Conservation (phyloP, 2,113 vertebrate genomes). For the Apistogramma diplotaenia region DNA sequence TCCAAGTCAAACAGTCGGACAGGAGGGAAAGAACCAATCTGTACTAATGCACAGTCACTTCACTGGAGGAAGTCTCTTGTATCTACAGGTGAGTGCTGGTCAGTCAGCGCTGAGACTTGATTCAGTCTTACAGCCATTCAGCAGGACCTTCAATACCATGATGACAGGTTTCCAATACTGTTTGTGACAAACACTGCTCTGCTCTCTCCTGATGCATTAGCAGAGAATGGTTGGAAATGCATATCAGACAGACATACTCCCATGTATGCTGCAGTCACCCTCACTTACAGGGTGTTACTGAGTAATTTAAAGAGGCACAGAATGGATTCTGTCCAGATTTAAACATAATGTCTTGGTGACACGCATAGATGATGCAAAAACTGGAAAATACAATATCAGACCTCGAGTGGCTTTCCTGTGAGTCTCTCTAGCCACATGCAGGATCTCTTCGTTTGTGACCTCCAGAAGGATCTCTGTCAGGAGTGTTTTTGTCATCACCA, state of each 20-base stretch:
- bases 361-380: slow-evolving; percentile 52
- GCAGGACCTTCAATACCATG: slow-evolving; percentile 35
- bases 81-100: slow-evolving; percentile 27
- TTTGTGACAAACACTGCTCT: slow-evolving; percentile 35
- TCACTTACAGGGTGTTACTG: slow-evolving; percentile 18
- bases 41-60: slow-evolving; percentile 72
- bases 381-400: slow-evolving; percentile 71
- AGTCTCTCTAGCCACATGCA: slow-evolving; percentile 88
- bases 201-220: slow-evolving; percentile 69
- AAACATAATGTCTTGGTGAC: slow-evolving; percentile 38
- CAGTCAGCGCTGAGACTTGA: slow-evolving; percentile 39
- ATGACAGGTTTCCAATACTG: slow-evolving; percentile 23
- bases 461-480: slow-evolving; percentile 96
- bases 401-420: slow-evolving; percentile 99
- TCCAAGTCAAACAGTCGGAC: slow-evolving; percentile 70
- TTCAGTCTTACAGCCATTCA: slow-evolving; percentile 42
- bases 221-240: slow-evolving; percentile 69
- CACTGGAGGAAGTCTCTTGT: slow-evolving; percentile 37
- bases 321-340: slow-evolving; percentile 42
- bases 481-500: slow-evolving; percentile 94
- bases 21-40: slow-evolving; percentile 68
- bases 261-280: slow-evolving; percentile 22
- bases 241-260: slow-evolving; percentile 19
- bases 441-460: slow-evolving; percentile 97
- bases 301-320: slow-evolving; percentile 3